Evolutionary conservation across 2,113 vertebrate genomes (phyloP), one percentile per base, ranked within the genome.

Genomic region (Seriola dumerili): DNA sequence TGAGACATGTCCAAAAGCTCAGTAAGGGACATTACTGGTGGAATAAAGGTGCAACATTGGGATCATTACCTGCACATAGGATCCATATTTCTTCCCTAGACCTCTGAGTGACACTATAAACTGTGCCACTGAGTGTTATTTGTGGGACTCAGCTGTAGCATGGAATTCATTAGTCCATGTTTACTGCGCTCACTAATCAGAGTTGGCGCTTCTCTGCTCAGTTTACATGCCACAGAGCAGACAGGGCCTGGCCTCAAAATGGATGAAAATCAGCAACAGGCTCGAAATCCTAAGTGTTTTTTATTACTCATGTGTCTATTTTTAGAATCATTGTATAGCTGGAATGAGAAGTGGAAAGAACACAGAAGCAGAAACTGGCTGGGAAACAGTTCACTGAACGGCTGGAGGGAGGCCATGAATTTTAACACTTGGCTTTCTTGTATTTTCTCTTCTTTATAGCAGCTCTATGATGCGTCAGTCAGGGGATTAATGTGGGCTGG

Each of bases 271-370:
- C 79, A 81, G 83, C 73, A 89, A 83, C 88, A 88, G 90, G 58
- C 90, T 90, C 54, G n/a, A 88, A 90, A 80, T 72, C 63, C 19
- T 44, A 72, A 82, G 76, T 86, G 86, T 90, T 86, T 86, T 70
- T 89, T 86, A 86, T 93, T 92, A 89, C 70, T 89, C 83, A 66
- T 64, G 72, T 21, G 70, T 71, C 85, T 93, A 88, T 93, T 90
- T 92, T 87, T 90, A 91, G 84, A 77, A 40, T 57, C 85, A 90
- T 81, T 68, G 78, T 94, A 85, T 84, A 85, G 89, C 87, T 89
- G 86, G 83, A 87, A 52, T 57, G 74, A 88, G 83, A 85, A 85
- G 85, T 91, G 87, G 86, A 93, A 92, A 90, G 55, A 90, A 78
- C 80, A 66, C 67, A 81, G 85, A 63, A 23, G 67, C 73, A 52